These are phyloP conservation scores for Cantharis nigra DNA, from an alignment of 2,888 invertebrate species.

Conservation along the genomic window DNA sequence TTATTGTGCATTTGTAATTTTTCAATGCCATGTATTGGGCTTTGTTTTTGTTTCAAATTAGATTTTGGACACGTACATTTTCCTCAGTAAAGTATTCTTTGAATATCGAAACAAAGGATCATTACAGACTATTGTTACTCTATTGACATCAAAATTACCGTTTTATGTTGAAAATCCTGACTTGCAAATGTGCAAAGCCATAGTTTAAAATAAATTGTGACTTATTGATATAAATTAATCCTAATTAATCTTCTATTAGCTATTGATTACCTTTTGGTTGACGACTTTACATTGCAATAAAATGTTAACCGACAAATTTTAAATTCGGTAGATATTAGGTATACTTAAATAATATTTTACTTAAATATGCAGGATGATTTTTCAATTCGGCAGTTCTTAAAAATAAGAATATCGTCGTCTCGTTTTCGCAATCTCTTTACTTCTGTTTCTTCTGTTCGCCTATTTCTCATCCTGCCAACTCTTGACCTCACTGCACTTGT, in stretches of 20 bases:
- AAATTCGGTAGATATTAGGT: neutral
- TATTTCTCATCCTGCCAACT: slow-evolving; percentile 4
- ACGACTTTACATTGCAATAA: neutral
- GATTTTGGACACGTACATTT: slow-evolving; percentile 26
- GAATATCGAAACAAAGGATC: slow-evolving; percentile 26
- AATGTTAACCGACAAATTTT: neutral
- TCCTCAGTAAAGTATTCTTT: slow-evolving; percentile 22
- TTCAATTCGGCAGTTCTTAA: neutral
- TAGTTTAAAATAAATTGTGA: neutral
- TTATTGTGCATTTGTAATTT: neutral
- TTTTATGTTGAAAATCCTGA: slow-evolving; percentile 20
- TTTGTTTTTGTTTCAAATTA: slow-evolving; percentile 13
- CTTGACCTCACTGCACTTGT: slow-evolving; percentile 38
- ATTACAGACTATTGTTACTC: slow-evolving; percentile 25
- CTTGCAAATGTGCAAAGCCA: slow-evolving; percentile 16
- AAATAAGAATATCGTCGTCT: neutral
- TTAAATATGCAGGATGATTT: neutral
- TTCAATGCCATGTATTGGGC: neutral
- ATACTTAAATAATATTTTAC: neutral
- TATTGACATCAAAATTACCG: slow-evolving; percentile 19
- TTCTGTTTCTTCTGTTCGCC: slow-evolving; percentile 10
- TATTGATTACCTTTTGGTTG: neutral
- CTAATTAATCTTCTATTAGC: neutral
- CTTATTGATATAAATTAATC: neutral
- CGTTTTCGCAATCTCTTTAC: slow-evolving; percentile 6